Evolutionary conservation across 1,140 invertebrate genomes (phyloP).

Genomic region (Brachionus koreanus): DNA sequence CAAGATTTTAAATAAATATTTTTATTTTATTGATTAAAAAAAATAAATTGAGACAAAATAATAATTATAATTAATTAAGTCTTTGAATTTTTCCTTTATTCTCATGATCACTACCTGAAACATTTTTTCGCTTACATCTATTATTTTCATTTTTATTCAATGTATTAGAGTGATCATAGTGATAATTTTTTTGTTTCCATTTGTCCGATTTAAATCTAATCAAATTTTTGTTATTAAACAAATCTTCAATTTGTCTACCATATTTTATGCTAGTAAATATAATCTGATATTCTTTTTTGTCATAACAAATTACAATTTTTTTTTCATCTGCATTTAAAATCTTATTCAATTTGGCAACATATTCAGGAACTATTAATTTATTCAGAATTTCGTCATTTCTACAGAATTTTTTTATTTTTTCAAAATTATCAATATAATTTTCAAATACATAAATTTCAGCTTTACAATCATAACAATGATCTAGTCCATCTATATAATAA

Average conservation of each 20-base stretch:
- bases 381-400: neutral
- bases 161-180: neutral
- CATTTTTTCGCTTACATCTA: neutral
- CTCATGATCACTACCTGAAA: neutral
- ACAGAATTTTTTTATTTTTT: neutral
- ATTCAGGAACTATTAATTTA: neutral
- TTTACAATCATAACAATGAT: constrained; percentile 40
- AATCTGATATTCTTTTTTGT: constrained; percentile 17
- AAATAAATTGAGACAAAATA: no score
- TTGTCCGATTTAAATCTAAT: neutral
- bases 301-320: neutral
- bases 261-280: constrained; percentile 11
- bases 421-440: neutral
- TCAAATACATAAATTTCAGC: constrained; percentile 14
- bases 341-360: neutral
- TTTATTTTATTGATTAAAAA: no score
- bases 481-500: neutral
- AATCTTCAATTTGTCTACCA: neutral
- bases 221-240: neutral
- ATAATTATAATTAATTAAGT: no score
- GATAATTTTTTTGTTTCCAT: neutral
- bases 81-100: no score
- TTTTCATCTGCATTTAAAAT: neutral
- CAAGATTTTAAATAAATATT: no score
- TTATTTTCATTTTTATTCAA: neutral